Evolutionary conservation across 2,797 vertebrate species (phyloP).

Genomic region (Enteromius treurensis): DNA sequence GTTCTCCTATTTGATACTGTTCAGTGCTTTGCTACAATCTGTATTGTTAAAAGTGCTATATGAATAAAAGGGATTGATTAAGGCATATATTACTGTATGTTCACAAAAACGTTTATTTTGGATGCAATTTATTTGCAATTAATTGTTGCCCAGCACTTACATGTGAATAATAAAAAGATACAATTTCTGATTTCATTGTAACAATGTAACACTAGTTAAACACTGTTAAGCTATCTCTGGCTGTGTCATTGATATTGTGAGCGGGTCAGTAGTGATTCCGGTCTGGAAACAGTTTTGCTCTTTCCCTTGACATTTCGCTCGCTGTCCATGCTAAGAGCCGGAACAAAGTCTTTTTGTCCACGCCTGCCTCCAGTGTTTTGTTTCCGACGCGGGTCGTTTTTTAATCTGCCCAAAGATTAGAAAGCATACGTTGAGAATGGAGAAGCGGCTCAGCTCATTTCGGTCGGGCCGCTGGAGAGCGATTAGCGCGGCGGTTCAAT

Average conservation of each 20-base stretch:
- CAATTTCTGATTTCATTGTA: neutral
- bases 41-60: no score
- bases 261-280: neutral
- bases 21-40: no score
- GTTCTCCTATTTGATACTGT: no score
- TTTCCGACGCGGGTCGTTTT: conserved; percentile 35
- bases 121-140: no score
- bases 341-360: conserved; percentile 35
- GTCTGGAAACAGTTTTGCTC: conserved; percentile 9
- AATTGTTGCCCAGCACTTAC: no score
- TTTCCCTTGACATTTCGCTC: conserved; percentile 20
- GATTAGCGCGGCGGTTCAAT: conserved; percentile 20
- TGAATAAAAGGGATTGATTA: no score
- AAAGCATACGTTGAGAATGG: conserved; percentile 27
- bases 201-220: neutral
- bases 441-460: conserved; percentile 20
- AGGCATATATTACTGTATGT: no score
- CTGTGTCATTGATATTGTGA: neutral
- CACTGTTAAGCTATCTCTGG: neutral
- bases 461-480: conserved; percentile 7
- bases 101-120: no score
- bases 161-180: no score
- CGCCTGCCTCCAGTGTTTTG: conserved; percentile 32
- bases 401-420: conserved; percentile 41
- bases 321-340: conserved; percentile 27